Evolutionary conservation across 2,113 vertebrate species (phyloP).

Genomic region (Phrynocephalus versicolor): DNA sequence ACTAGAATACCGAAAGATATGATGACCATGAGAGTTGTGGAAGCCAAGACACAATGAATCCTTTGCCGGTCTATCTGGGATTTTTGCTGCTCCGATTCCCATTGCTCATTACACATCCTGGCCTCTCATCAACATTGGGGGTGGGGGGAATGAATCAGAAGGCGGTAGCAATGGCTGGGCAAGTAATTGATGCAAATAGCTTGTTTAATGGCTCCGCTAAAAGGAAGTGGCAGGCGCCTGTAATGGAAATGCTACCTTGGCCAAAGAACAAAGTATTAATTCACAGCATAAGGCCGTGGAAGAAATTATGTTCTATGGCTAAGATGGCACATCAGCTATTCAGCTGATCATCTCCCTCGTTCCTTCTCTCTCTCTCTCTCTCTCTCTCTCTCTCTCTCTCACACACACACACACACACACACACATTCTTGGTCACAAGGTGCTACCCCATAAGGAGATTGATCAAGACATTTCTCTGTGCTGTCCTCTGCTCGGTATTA

Average conservation of each 20-base stretch:
- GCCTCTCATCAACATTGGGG: not conserved
- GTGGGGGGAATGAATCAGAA: not conserved
- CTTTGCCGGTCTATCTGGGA: not conserved
- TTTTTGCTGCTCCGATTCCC: not conserved
- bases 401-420: too few species aligned
- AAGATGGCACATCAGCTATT: conserved; percentile 9
- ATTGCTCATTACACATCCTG: not conserved
- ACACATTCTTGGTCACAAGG: too few species aligned
- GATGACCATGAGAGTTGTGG: not conserved
- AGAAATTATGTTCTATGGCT: conserved; percentile 58
- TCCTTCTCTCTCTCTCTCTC: not conserved
- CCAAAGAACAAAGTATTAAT: conserved; percentile 66
- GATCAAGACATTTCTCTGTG: too few species aligned
- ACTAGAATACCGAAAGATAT: not conserved
- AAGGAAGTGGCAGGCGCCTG: conserved; percentile 53
- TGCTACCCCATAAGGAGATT: too few species aligned
- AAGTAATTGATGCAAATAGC: conserved; percentile 50
- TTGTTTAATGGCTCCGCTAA: conserved; percentile 55
- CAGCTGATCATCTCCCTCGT: not conserved
- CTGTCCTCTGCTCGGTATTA: too few species aligned
- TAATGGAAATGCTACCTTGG: conserved; percentile 54
- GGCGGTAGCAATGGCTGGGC: not conserved
- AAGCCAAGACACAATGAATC: not conserved
- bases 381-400: not conserved
- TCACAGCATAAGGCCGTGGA: conserved; percentile 59